phyloP scores from a whole-genome alignment of 2,113 vertebrate genomes.

The Dromas ardeola region DNA sequence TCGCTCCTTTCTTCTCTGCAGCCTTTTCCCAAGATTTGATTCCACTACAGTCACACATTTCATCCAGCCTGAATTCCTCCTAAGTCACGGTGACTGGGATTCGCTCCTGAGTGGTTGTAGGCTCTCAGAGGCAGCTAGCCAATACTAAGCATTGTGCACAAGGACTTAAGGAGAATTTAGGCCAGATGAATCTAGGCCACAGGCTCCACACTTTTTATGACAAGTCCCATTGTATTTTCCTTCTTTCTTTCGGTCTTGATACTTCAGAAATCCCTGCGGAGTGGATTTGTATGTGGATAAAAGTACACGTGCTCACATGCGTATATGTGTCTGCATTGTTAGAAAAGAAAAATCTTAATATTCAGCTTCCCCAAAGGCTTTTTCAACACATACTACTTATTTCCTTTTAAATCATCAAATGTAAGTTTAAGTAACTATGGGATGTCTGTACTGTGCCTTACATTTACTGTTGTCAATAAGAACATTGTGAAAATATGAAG shows the following conservation, averaged over 20 bases:
- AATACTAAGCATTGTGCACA: not conserved
- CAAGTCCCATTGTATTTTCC: constrained; percentile 14
- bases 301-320: not conserved
- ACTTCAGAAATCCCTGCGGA: not conserved
- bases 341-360: not conserved
- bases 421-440: not conserved
- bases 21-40: not conserved
- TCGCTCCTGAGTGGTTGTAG: not conserved
- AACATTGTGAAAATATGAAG: not conserved
- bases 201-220: not conserved
- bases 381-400: not conserved
- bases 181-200: constrained; percentile 55
- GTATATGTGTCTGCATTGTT: not conserved
- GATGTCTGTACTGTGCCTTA: not conserved
- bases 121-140: constrained; percentile 34
- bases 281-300: not conserved
- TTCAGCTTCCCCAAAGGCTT: not conserved
- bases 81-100: not conserved
- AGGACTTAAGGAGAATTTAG: constrained; percentile 46
- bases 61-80: not conserved
- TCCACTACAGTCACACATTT: not conserved
- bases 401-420: not conserved
- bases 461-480: not conserved
- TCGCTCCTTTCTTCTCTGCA: not conserved
- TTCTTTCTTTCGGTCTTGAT: not conserved